Conservation (phyloP, 1,140 invertebrate genomes). For the Drosophila micromelanica region DNA sequence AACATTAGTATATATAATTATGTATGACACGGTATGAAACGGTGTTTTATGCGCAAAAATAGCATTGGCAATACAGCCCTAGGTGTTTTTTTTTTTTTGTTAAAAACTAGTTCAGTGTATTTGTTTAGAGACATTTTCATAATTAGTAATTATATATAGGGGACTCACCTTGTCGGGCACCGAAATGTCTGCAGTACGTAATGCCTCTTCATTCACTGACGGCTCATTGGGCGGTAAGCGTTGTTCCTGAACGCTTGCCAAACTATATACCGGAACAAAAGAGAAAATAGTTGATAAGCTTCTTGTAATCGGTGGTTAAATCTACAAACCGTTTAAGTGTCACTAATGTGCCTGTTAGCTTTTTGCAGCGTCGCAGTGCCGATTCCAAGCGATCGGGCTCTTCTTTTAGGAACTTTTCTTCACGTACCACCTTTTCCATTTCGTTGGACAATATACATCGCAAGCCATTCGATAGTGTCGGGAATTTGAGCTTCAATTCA, state of each 20-base stretch:
- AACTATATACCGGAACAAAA: constrained; percentile 87
- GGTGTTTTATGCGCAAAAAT: constrained; percentile 57
- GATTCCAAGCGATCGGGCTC: constrained; percentile 96
- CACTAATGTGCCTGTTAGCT: constrained; percentile 97
- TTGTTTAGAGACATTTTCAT: constrained; percentile 18
- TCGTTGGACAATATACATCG: constrained; percentile 94
- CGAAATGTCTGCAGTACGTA: constrained; percentile 87
- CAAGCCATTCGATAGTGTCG: constrained; percentile 94
- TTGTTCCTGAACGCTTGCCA: constrained; percentile 97
- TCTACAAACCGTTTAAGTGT: constrained; percentile 95
- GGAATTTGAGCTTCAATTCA: constrained; percentile 96
- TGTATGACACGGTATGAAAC: constrained; percentile 56
- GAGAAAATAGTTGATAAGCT: constrained; percentile 1
- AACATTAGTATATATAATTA: constrained; percentile 55
- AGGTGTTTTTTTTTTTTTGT: constrained; percentile 13
- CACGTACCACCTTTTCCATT: constrained; percentile 96
- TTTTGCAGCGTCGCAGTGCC: constrained; percentile 96
- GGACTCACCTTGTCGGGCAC: constrained; percentile 88
- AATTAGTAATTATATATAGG: neutral
- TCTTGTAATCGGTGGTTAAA: neutral
- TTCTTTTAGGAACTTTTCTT: constrained; percentile 98
- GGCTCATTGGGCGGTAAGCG: constrained; percentile 89
- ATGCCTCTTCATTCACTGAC: constrained; percentile 87
- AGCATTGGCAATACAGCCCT: constrained; percentile 38
- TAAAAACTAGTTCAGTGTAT: constrained; percentile 33